phyloP scores from a whole-genome alignment of 2,888 invertebrate species.

The Panopea generosa region DNA sequence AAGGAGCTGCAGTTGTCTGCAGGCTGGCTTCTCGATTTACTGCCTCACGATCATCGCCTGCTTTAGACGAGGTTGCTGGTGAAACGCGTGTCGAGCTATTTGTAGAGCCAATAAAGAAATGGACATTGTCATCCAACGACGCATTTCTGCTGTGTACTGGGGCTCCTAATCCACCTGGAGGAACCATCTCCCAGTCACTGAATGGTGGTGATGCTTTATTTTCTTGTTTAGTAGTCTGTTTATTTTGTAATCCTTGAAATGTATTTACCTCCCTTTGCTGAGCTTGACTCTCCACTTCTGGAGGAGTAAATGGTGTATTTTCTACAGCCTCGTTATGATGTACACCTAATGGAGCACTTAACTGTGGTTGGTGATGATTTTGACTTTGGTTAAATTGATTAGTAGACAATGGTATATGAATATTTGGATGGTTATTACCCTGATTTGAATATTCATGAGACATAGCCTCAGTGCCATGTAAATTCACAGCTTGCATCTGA shows the following conservation, averaged over 20 bases:
- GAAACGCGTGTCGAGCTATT: slow-evolving; percentile 65
- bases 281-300: background rate
- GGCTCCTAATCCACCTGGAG: slow-evolving; percentile 8
- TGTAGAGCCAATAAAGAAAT: slow-evolving; percentile 70
- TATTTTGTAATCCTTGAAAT: slow-evolving; percentile 1
- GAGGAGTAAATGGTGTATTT: slow-evolving; percentile 5
- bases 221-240: slow-evolving; percentile 4
- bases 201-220: slow-evolving; percentile 39
- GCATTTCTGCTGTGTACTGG: slow-evolving; percentile 61
- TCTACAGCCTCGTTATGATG: background rate
- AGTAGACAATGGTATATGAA: background rate
- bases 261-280: background rate
- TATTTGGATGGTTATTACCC: slow-evolving; percentile 10
- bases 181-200: slow-evolving; percentile 77
- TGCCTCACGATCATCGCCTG: background rate
- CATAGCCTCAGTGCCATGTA: slow-evolving; percentile 5
- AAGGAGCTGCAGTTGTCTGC: background rate
- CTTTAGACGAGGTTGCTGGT: slow-evolving; percentile 24
- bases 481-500: slow-evolving; percentile 22
- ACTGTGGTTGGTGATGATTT: slow-evolving; percentile 14
- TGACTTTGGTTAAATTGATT: background rate
- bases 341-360: background rate
- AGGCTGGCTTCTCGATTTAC: too few species aligned
- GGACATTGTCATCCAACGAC: slow-evolving; percentile 69
- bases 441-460: slow-evolving; percentile 5